Percentiles rank a stretch among this genome's conserved stretches.
Conservation (phyloP, 2,113 vertebrate species). For the Australoheros scitulus region DNA sequence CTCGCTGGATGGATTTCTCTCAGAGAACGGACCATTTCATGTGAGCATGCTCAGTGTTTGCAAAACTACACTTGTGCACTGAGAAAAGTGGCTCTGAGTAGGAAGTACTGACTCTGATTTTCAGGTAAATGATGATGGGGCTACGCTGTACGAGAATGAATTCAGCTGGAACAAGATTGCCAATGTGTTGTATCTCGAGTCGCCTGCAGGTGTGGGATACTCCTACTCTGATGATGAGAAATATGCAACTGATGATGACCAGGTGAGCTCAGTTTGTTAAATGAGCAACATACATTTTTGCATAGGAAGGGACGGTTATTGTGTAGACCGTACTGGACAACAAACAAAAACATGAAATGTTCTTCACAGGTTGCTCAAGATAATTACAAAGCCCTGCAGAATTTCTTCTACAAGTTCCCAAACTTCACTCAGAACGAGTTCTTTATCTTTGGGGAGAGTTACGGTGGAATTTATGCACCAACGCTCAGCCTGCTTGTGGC, state of each 20-base stretch:
- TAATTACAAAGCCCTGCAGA: conserved; percentile 80
- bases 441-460: conserved; percentile 84
- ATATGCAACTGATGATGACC: conserved; percentile 77
- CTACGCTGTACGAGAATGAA: conserved; percentile 76
- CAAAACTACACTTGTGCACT: neutral
- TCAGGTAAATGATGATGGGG: conserved; percentile 77
- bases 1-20: conserved; percentile 81
- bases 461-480: conserved; percentile 80
- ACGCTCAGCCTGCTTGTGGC: conserved; percentile 77
- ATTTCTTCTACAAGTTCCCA: conserved; percentile 82
- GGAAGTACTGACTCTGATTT: neutral
- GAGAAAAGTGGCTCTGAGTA: neutral
- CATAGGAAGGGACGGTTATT: neutral
- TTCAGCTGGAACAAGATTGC: conserved; percentile 83
- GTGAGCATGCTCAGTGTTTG: conserved; percentile 50
- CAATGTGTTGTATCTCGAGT: conserved; percentile 81
- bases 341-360: neutral
- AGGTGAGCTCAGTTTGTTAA: conserved; percentile 59
- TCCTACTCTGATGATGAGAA: conserved; percentile 77
- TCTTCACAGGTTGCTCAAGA: conserved; percentile 76
- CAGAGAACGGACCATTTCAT: conserved; percentile 83
- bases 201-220: conserved; percentile 83
- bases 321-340: neutral
- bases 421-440: conserved; percentile 80
- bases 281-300: neutral